Evolutionary conservation across 2,888 invertebrate genomes (phyloP), one percentile per base, ranked within the genome.

Genomic region (Drosophila crucigera): DNA sequence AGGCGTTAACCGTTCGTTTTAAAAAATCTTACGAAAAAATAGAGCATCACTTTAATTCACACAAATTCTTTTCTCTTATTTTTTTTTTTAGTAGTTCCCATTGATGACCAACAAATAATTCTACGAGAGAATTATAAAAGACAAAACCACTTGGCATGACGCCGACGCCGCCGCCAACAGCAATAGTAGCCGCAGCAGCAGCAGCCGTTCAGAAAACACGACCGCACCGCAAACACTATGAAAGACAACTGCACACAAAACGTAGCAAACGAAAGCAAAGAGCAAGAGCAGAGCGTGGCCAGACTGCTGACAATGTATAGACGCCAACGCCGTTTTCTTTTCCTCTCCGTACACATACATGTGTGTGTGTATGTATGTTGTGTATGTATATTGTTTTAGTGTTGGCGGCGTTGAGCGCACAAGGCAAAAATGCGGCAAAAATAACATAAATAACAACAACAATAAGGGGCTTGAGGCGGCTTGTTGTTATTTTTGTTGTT

Each of bases 361-460:
- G 16, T 16, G 9, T 41, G 19, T 41, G 33, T 33, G 33, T 33
- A 3, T 50, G 56, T 35, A 25, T 31, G 39, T 62, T 50, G 19
- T 60, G 35, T 65, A 52, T 56, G 22, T 43, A n/a, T 64, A 28
- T 33, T 65, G 68, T 63, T 54, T 73, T 47, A 33, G 67, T 68
- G 73, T 64, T 61, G 64, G 66, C 47, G 50, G 43, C 25, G 43
- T 43, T 37, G 56, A 37, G 41, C 54, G 22, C 55, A 50, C 75
- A 72, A 63, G 54, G 54, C 65, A 78, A 78, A 76, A 67, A 73
- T 66, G 68, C 66, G 60, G 60, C 74, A 82, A 82, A 84, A 84
- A 87, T 82, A 84, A 76, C 83, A 87, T 80, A 80, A 82, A 87
- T 75, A 84, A 83, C 76, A 84, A 82, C 79, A 81, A 78, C 72